A percentile compares a stretch with the other conserved stretches of the same genome.
Evolutionary conservation across 2,888 invertebrate genomes (phyloP).

Genomic region (Phytoseiulus persimilis): DNA sequence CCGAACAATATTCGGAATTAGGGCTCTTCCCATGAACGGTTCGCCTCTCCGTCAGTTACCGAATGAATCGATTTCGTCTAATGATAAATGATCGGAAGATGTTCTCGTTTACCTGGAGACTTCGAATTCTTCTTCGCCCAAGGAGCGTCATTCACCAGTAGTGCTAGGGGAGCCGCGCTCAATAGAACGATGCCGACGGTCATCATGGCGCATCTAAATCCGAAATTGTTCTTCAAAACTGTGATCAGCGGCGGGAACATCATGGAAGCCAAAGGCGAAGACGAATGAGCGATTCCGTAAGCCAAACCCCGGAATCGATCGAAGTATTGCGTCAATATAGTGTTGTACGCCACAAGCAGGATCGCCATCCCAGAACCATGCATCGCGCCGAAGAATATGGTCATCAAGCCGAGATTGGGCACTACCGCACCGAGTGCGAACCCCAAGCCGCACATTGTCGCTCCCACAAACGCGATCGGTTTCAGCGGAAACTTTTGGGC

Average conservation of each 20-base stretch:
- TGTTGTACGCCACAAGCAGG: neutral
- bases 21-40: no score
- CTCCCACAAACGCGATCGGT: neutral
- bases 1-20: no score
- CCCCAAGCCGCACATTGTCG: neutral
- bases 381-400: neutral
- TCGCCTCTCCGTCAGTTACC: no score
- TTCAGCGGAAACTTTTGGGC: neutral
- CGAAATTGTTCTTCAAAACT: neutral
- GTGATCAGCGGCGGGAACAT: neutral
- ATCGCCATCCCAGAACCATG: neutral
- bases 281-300: neutral
- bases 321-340: neutral
- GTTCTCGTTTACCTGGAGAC: no score
- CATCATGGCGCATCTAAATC: neutral
- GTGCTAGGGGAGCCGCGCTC: neutral
- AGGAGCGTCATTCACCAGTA: neutral
- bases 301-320: constrained; percentile 8
- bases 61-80: no score
- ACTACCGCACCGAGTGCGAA: neutral
- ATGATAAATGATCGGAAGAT: no score
- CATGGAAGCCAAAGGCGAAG: neutral
- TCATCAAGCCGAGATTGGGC: neutral
- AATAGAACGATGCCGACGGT: neutral
- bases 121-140: neutral